phyloP scores from a whole-genome alignment of 1,140 invertebrate species.

The Frieseomelitta varia region DNA sequence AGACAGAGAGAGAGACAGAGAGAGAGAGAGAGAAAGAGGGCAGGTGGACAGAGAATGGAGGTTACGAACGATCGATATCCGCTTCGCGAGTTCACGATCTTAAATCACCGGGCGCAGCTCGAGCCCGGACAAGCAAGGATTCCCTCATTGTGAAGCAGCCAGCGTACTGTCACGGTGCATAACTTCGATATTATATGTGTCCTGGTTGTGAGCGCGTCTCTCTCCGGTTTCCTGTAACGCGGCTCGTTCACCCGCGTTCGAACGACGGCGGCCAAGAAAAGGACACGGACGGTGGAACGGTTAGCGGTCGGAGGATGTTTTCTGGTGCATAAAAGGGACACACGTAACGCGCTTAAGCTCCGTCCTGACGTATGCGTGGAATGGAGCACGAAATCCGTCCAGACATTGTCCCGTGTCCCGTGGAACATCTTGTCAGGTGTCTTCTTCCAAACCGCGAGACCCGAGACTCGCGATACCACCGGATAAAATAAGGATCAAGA shows the following conservation, averaged over 20 bases:
- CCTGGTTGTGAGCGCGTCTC: background rate
- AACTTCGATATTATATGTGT: slow-evolving; percentile 28
- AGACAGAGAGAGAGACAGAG: background rate
- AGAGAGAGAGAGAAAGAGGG: background rate
- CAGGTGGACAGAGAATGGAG: no score
- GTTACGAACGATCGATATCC: slow-evolving; percentile 21
- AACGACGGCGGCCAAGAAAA: background rate
- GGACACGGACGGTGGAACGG: background rate
- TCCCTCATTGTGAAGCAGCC: slow-evolving; percentile 19
- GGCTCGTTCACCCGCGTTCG: background rate
- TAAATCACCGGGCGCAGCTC: slow-evolving; percentile 21
- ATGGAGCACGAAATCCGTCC: slow-evolving; percentile 8
- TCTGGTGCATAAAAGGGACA: slow-evolving; percentile 28
- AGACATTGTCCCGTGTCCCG: background rate
- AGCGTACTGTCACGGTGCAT: slow-evolving; percentile 37
- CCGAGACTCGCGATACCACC: background rate
- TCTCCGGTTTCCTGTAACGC: slow-evolving; percentile 3
- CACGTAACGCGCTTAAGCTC: slow-evolving; percentile 43
- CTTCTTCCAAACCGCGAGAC: background rate
- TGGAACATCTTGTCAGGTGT: slow-evolving; percentile 1
- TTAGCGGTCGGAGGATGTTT: slow-evolving; percentile 14
- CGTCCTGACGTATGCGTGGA: background rate
- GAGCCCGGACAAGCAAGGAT: slow-evolving; percentile 5
- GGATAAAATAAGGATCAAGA: slow-evolving; percentile 18
- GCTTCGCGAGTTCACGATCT: slow-evolving; percentile 27